These are phyloP conservation scores for Synaphobranchus kaupii DNA, from an alignment of 2,797 vertebrate species.

Conservation along the genomic window DNA sequence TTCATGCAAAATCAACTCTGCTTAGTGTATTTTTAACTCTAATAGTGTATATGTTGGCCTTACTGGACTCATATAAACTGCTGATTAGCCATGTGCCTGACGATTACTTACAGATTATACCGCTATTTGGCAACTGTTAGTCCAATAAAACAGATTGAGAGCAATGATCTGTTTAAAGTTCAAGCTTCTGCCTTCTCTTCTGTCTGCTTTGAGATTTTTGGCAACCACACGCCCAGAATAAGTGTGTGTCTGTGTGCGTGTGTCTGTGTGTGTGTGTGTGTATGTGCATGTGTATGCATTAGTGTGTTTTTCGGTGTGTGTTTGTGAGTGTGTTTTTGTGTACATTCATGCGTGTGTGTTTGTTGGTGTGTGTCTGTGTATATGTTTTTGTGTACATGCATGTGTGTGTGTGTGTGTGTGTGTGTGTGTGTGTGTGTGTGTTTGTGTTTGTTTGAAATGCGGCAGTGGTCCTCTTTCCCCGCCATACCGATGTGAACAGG, in stretches of 20 bases:
- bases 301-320: neutral
- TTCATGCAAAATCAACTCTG: no score
- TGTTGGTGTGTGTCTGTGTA: neutral
- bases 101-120: neutral
- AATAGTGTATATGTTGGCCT: neutral
- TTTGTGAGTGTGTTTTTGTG: neutral
- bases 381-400: no score
- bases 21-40: no score
- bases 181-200: neutral
- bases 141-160: neutral
- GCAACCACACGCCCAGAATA: neutral
- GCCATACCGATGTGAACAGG: neutral
- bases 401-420: no score
- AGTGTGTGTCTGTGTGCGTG: neutral
- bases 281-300: neutral
- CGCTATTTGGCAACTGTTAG: neutral
- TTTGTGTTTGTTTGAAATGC: neutral
- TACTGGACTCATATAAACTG: neutral
- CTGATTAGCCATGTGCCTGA: neutral
- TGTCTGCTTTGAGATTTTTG: neutral
- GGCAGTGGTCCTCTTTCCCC: neutral
- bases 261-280: neutral
- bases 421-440: neutral
- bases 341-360: neutral
- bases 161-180: neutral